Evolutionary conservation across 2,797 vertebrate species (phyloP).

Genomic region (Propithecus perrieri): DNA sequence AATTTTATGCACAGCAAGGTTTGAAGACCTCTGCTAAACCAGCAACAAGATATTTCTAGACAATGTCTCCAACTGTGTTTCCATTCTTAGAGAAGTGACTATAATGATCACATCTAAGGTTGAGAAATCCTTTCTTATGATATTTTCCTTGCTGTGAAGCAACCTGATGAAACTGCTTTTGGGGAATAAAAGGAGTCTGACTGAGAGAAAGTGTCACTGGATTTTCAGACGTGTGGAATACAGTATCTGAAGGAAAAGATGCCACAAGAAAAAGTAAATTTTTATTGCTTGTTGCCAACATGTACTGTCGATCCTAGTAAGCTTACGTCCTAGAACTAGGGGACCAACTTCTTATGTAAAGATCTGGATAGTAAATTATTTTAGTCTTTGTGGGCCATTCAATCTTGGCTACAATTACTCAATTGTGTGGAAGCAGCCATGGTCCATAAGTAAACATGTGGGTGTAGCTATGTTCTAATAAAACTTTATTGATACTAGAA

Average conservation of each 20-base stretch:
- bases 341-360: background rate
- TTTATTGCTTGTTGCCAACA: background rate
- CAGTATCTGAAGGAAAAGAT: background rate
- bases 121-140: background rate
- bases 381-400: background rate
- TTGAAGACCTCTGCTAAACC: background rate
- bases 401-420: background rate
- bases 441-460: background rate
- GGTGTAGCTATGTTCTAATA: background rate
- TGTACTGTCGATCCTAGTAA: background rate
- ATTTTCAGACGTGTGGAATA: background rate
- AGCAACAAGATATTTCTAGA: background rate
- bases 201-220: background rate
- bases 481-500: background rate
- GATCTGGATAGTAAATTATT: background rate
- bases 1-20: background rate
- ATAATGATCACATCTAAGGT: background rate
- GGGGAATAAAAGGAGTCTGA: background rate
- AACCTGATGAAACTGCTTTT: background rate
- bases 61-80: background rate
- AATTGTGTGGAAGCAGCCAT: background rate
- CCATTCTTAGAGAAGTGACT: background rate
- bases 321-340: background rate
- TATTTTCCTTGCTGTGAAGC: background rate
- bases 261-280: background rate